phyloP scores from a whole-genome alignment of 2,888 invertebrate species.

The Cheilosia grossa region DNA sequence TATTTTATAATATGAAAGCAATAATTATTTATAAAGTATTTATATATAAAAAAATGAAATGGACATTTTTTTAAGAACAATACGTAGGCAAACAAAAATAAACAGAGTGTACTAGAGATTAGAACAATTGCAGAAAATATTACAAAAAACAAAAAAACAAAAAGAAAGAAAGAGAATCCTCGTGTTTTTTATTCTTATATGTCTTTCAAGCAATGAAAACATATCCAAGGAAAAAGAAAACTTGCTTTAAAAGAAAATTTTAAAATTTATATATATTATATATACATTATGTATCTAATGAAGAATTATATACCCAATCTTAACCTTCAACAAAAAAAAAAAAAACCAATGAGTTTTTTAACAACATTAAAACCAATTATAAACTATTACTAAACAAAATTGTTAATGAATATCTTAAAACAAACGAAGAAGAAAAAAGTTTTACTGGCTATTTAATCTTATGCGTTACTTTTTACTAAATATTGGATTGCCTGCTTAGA shows the following conservation, averaged over 20 bases:
- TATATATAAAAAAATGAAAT: conserved; percentile 59
- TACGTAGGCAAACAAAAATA: conserved; percentile 43
- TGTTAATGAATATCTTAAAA: conserved; percentile 55
- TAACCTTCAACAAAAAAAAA: conserved; percentile 42
- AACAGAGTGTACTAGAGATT: conserved; percentile 49
- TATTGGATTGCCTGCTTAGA: conserved; percentile 35
- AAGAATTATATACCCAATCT: conserved; percentile 59
- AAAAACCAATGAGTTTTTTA: neutral
- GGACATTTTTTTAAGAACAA: conserved; percentile 64
- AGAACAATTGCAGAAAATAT: conserved; percentile 69
- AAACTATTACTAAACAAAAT: conserved; percentile 47
- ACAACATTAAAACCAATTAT: conserved; percentile 19
- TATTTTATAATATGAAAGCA: conserved; percentile 74
- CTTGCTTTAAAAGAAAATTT: conserved; percentile 67
- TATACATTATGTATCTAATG: conserved; percentile 60
- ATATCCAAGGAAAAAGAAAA: conserved; percentile 51
- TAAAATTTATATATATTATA: conserved; percentile 54
- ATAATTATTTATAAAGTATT: conserved; percentile 74
- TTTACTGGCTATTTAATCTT: conserved; percentile 37
- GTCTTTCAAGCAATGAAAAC: conserved; percentile 71
- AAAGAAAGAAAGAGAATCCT: neutral
- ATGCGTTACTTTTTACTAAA: conserved; percentile 22
- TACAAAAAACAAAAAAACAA: conserved; percentile 25
- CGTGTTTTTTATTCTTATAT: conserved; percentile 63
- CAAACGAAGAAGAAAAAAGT: conserved; percentile 5